phyloP scores from a whole-genome alignment of 2,113 vertebrate species.

The Stercorarius parasiticus region DNA sequence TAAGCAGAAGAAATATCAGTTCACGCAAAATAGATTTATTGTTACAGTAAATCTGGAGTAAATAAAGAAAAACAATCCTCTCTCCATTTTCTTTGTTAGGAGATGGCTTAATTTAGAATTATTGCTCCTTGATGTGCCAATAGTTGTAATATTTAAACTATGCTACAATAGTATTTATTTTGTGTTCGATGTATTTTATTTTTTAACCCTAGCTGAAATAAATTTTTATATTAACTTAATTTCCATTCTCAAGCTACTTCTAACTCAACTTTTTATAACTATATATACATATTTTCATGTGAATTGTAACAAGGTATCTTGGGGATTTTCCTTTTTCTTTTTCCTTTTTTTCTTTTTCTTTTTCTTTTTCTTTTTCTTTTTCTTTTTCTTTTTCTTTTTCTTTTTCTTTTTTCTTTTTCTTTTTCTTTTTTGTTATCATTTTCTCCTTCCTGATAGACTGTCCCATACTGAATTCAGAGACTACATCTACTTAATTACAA shows the following conservation, averaged over 20 bases:
- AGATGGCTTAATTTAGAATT: background rate
- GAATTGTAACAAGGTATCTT: background rate
- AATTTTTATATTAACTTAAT: background rate
- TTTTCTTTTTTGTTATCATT: background rate
- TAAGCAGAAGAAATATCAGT: background rate
- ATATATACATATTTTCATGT: background rate
- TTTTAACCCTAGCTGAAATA: background rate
- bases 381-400: too few relatives aligned
- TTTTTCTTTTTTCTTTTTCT: too few relatives aligned
- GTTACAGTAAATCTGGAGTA: background rate
- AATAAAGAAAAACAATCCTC: background rate
- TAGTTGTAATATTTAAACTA: background rate
- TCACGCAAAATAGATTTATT: background rate
- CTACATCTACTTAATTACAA: background rate
- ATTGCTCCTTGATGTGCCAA: background rate
- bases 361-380: background rate
- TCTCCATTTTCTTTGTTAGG: background rate
- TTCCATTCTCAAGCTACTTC: background rate
- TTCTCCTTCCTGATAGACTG: background rate
- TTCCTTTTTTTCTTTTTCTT: too few relatives aligned
- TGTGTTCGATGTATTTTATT: background rate
- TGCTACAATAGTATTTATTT: background rate
- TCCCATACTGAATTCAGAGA: background rate
- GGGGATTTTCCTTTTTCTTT: too few relatives aligned
- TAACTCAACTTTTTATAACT: background rate